phyloP scores from a whole-genome alignment of 2,888 invertebrate genomes.

The Drosophila quinaria region DNA sequence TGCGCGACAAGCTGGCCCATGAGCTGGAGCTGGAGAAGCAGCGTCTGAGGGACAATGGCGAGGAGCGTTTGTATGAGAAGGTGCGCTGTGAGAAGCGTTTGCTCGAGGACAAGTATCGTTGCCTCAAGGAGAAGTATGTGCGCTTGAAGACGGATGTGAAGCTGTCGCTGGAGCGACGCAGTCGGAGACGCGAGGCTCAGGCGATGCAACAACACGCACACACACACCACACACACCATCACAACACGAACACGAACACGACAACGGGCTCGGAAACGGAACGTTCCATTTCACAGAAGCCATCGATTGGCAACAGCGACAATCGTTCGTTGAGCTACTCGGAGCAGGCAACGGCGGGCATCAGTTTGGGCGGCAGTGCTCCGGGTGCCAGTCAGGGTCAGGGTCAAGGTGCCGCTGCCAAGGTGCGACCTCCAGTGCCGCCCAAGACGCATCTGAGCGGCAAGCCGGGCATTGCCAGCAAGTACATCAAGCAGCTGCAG shows the following conservation, averaged over 20 bases:
- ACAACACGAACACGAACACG: constrained; percentile 86
- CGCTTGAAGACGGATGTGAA: constrained; percentile 93
- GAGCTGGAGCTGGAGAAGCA: constrained; percentile 87
- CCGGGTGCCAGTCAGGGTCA: constrained; percentile 33
- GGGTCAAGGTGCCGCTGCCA: constrained; percentile 36
- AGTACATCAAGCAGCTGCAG: constrained; percentile 84
- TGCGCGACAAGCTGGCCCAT: constrained; percentile 88
- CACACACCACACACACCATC: constrained; percentile 54
- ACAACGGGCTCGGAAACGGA: constrained; percentile 93
- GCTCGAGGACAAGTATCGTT: constrained; percentile 92
- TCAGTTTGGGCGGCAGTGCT: neutral
- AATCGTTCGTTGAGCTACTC: constrained; percentile 82
- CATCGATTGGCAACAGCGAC: constrained; percentile 86
- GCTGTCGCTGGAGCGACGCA: constrained; percentile 91
- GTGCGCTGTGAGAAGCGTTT: constrained; percentile 90
- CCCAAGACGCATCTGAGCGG: constrained; percentile 78
- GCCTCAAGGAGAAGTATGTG: constrained; percentile 93
- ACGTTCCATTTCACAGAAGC: constrained; percentile 91
- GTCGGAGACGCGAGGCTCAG: constrained; percentile 88
- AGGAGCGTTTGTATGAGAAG: constrained; percentile 88
- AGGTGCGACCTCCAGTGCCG: constrained; percentile 80
- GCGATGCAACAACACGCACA: constrained; percentile 77
- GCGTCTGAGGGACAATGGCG: constrained; percentile 84
- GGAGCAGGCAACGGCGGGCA: constrained; percentile 59
- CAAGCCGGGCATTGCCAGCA: constrained; percentile 82